Conservation (phyloP, 2,113 vertebrate species). For the Xyrauchen texanus region DNA sequence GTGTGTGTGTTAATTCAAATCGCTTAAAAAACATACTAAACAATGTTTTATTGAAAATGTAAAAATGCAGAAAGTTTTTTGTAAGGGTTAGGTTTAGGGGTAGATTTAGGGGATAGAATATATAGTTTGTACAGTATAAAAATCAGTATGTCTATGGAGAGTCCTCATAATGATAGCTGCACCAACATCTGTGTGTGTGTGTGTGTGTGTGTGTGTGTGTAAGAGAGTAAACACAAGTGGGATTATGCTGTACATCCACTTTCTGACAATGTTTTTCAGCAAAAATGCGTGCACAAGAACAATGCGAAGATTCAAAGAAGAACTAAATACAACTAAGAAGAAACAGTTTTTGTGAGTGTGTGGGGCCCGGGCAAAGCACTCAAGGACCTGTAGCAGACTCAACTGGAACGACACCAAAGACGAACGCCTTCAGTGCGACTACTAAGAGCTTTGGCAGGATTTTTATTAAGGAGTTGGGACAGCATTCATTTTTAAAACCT, state of each 20-base stretch:
- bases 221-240: neutral
- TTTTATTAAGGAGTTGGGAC: conserved; percentile 82
- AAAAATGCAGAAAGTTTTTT: too few species aligned
- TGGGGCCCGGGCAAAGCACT: conserved; percentile 14
- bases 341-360: conserved; percentile 21
- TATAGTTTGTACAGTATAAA: too few species aligned
- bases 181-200: too few species aligned
- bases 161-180: too few species aligned
- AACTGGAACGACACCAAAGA: conserved; percentile 62
- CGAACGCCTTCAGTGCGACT: conserved; percentile 62
- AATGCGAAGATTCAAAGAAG: conserved; percentile 33
- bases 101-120: too few species aligned
- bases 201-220: too few species aligned
- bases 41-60: too few species aligned
- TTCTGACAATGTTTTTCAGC: conserved; percentile 42
- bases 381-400: conserved; percentile 55
- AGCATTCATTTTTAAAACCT: conserved; percentile 85
- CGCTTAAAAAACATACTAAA: too few species aligned
- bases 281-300: conserved; percentile 40
- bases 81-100: too few species aligned
- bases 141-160: too few species aligned
- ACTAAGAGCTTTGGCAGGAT: conserved; percentile 64
- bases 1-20: too few species aligned
- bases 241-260: conserved; percentile 16
- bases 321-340: conserved; percentile 45